These are phyloP conservation scores for Drosophila falleni DNA, from an alignment of 2,888 invertebrate species.

Conservation along the genomic window DNA sequence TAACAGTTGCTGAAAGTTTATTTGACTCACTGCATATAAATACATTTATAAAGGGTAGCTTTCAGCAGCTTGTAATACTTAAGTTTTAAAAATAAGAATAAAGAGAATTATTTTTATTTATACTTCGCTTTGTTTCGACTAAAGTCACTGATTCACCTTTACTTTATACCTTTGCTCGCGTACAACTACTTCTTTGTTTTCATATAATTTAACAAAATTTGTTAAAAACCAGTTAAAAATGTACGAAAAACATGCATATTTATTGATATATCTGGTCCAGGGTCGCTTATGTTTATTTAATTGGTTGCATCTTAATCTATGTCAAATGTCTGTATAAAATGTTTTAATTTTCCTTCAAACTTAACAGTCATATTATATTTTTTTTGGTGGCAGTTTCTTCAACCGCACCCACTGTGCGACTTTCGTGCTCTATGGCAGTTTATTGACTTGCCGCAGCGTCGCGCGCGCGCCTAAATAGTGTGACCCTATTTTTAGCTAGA, in stretches of 20 bases:
- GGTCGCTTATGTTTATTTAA: background rate
- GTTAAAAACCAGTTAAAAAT: background rate
- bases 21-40: background rate
- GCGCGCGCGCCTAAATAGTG: conserved; percentile 65
- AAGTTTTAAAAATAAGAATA: too few species aligned
- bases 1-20: background rate
- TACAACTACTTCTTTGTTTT: conserved; percentile 3
- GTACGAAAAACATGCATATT: background rate
- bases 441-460: conserved; percentile 71
- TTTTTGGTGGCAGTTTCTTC: background rate
- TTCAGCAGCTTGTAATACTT: too few species aligned
- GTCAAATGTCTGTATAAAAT: background rate
- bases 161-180: too few species aligned
- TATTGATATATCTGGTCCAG: background rate
- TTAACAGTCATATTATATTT: too few species aligned
- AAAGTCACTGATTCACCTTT: conserved; percentile 4
- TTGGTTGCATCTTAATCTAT: background rate
- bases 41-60: too few species aligned
- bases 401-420: conserved; percentile 39
- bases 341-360: too few species aligned
- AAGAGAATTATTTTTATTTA: background rate
- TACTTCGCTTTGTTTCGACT: background rate
- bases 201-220: background rate
- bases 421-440: conserved; percentile 60
- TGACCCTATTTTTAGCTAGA: conserved; percentile 75